These are phyloP conservation scores for Nibea albiflora DNA, from an alignment of 2,113 vertebrate species.

Conservation along the genomic window DNA sequence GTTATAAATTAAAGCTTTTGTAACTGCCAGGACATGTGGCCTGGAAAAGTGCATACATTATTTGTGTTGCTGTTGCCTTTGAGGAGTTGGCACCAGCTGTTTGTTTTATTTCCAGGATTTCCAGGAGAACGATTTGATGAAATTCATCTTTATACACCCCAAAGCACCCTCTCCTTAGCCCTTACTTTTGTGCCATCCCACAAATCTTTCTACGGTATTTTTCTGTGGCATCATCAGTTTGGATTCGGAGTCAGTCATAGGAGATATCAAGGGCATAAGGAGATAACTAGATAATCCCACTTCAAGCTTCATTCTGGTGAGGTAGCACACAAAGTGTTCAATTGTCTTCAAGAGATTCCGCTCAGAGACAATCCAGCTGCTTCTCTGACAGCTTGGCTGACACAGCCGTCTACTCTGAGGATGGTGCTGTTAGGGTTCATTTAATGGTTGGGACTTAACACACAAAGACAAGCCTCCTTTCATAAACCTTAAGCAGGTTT, in stretches of 20 bases:
- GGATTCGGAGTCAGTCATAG: slow-evolving; percentile 30
- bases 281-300: slow-evolving; percentile 74
- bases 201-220: slow-evolving; percentile 19
- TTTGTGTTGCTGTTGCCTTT: background rate
- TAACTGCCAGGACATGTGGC: background rate
- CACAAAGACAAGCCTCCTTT: slow-evolving; percentile 12
- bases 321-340: slow-evolving; percentile 60
- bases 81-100: slow-evolving; percentile 6
- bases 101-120: slow-evolving; percentile 32
- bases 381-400: slow-evolving; percentile 59
- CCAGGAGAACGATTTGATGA: slow-evolving; percentile 7
- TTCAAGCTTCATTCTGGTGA: slow-evolving; percentile 65
- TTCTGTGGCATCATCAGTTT: slow-evolving; percentile 33
- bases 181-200: slow-evolving; percentile 5
- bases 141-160: slow-evolving; percentile 16
- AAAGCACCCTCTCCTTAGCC: background rate
- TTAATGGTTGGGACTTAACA: slow-evolving; percentile 42
- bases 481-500: slow-evolving; percentile 6
- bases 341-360: slow-evolving; percentile 57
- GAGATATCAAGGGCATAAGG: slow-evolving; percentile 61
- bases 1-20: slow-evolving; percentile 5
- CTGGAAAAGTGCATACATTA: background rate
- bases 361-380: slow-evolving; percentile 48
- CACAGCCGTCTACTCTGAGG: slow-evolving; percentile 30
- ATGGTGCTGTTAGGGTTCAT: slow-evolving; percentile 50